Conservation (phyloP, 2,888 invertebrate genomes). For the Agrenia bidenticulata region DNA sequence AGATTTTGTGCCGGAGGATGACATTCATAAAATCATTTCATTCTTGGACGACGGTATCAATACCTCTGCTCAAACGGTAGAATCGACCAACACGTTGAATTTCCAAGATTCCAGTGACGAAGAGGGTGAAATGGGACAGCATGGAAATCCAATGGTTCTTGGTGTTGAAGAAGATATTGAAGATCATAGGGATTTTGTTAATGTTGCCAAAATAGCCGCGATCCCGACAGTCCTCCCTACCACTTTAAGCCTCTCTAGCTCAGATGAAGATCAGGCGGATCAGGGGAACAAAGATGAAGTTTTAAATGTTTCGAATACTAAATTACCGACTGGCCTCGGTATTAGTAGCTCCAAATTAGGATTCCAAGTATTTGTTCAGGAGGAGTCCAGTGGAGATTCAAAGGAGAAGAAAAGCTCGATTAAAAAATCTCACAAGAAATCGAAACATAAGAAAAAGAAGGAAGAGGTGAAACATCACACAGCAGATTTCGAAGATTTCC, state of each 20-base stretch:
- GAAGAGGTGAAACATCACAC: constrained; percentile 57
- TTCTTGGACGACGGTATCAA: constrained; percentile 38
- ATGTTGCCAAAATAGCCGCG: constrained; percentile 12
- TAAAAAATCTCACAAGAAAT: constrained; percentile 12
- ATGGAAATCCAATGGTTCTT: constrained; percentile 73
- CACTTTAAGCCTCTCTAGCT: constrained; percentile 25
- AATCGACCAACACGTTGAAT: not conserved
- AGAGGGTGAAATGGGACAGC: constrained; percentile 61
- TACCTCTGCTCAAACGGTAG: not conserved
- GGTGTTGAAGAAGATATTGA: constrained; percentile 82
- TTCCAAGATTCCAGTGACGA: constrained; percentile 34
- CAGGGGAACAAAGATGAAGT: not conserved
- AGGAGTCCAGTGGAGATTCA: constrained; percentile 8
- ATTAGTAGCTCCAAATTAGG: constrained; percentile 6
- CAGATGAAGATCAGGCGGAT: not conserved
- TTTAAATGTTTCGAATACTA: constrained; percentile 22
- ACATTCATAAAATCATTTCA: constrained; percentile 59
- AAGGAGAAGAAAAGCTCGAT: constrained; percentile 34
- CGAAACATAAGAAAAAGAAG: constrained; percentile 54
- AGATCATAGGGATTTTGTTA: constrained; percentile 59
- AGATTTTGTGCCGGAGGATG: constrained; percentile 71
- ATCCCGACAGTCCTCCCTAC: constrained; percentile 21
- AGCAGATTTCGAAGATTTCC: constrained; percentile 66
- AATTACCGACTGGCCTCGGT: constrained; percentile 24
- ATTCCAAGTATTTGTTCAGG: constrained; percentile 23